A percentile compares a stretch with the other conserved stretches of the same genome.
Conservation (phyloP, 2,113 vertebrate species). For the Ellobius talpinus region DNA sequence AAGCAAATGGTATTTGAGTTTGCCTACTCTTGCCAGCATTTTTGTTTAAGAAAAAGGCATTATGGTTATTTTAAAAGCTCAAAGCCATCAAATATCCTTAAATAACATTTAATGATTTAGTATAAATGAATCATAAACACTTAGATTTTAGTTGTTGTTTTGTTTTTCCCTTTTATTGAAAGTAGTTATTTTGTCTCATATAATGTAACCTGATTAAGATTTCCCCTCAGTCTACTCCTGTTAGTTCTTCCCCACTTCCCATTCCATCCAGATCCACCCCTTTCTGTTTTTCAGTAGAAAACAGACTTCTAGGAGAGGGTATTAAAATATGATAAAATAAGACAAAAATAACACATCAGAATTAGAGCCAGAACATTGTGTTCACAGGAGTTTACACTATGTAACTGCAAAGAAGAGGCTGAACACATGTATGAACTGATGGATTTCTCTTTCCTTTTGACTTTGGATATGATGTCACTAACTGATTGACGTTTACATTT, state of each 20-base stretch:
- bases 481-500: neutral
- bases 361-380: neutral
- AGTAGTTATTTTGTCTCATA: neutral
- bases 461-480: neutral
- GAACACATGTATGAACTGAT: neutral
- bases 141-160: conserved; percentile 15
- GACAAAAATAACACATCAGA: neutral
- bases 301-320: neutral
- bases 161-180: neutral
- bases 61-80: conserved; percentile 70
- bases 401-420: neutral
- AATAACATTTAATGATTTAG: conserved; percentile 77
- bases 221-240: neutral
- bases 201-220: neutral
- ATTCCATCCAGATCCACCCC: neutral
- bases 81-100: conserved; percentile 64
- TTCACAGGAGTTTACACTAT: neutral
- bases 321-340: neutral
- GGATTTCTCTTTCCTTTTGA: neutral
- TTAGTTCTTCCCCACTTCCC: neutral
- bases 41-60: conserved; percentile 70
- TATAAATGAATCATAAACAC: conserved; percentile 78
- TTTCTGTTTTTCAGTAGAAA: neutral
- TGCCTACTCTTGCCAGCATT: conserved; percentile 76
- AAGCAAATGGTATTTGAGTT: conserved; percentile 75